Percentiles rank a stretch among this genome's conserved stretches.
phyloP scores from a whole-genome alignment of 2,113 vertebrate genomes.

The Clarias macrocephalus region DNA sequence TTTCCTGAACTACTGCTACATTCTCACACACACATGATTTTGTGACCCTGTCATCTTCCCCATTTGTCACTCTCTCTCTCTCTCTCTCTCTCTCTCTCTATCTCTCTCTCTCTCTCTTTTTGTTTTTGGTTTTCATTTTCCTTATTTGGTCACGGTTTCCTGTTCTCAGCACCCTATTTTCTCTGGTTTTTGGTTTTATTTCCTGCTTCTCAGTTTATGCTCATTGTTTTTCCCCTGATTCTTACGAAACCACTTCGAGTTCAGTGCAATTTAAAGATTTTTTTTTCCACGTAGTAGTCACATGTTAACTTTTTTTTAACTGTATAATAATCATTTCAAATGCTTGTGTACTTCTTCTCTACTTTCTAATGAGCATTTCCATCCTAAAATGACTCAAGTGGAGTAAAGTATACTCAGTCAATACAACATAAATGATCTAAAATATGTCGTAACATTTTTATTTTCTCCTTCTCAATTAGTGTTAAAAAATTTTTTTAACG shows the following conservation, averaged over 20 bases:
- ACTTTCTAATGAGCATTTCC: not conserved
- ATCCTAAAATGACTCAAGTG: not conserved
- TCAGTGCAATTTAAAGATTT: not conserved
- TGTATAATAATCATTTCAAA: not conserved
- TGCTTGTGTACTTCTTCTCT: not conserved
- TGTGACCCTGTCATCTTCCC: too few species aligned
- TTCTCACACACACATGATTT: not conserved
- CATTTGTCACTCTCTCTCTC: too few species aligned
- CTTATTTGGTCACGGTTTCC: not conserved
- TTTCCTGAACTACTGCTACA: constrained; percentile 8
- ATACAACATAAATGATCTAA: not conserved
- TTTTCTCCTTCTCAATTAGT: not conserved
- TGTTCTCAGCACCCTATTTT: not conserved
- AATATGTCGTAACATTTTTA: not conserved
- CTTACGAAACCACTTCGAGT: not conserved
- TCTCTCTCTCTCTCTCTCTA: not conserved
- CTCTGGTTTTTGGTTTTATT: not conserved
- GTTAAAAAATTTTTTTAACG: not conserved
- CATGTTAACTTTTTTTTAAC: not conserved
- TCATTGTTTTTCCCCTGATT: not conserved
- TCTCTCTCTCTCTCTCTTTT: not conserved
- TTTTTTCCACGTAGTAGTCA: not conserved
- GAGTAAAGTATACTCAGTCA: not conserved
- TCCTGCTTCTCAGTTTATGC: not conserved
- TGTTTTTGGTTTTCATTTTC: not conserved